Evolutionary conservation across 2,888 invertebrate genomes (phyloP), one percentile per base, ranked within the genome.

Genomic region (Athalia circularis): DNA sequence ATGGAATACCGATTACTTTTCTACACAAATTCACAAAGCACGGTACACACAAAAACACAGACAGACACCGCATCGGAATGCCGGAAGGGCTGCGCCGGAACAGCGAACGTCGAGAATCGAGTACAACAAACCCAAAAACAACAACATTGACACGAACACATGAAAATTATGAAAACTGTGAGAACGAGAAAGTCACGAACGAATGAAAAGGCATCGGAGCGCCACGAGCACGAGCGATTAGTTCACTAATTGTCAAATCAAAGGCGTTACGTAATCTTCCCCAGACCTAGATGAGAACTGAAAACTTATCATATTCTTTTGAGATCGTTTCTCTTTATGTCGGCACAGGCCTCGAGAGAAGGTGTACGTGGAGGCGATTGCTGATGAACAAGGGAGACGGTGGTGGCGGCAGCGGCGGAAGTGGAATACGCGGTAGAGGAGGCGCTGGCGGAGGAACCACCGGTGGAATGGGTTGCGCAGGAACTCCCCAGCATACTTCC

Each of bases 321-420:
- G 50, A 6, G 7, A 11, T 11, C 54, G n/a, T 54, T 54, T 54
- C n/a, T 54, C 1, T 54, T 54, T 54, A 11, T 15, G 59, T 3
- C 15, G 9, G 29, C 50, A 9, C 81, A 89, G 89, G 83, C 78
- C 78, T 86, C 94, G 95, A 95, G 86, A 92, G 96, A n/a, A 92
- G 95, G 3, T 94, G 95, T 85, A 96, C 96, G 0, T 96, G 96
- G 96, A 92, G 94, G 72, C 92, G 95, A 52, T 92, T 96, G 76
- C 91, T 96, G 29, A 93, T 84, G 81, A 86, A 82, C 81, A 88
- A 86, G 82, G 82, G 84, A 75, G 82, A 82, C 59, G 84, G 81
- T 29, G 78, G 68, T 11, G 88, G 85, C 74, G 86, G 85, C 65
- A 84, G 85, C 45, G 86, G 86, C 29, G 29, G 29, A 29, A 29